A percentile compares a stretch with the other conserved stretches of the same genome.
phyloP scores from a whole-genome alignment of 2,113 vertebrate species.

The Vireo altiloquus region DNA sequence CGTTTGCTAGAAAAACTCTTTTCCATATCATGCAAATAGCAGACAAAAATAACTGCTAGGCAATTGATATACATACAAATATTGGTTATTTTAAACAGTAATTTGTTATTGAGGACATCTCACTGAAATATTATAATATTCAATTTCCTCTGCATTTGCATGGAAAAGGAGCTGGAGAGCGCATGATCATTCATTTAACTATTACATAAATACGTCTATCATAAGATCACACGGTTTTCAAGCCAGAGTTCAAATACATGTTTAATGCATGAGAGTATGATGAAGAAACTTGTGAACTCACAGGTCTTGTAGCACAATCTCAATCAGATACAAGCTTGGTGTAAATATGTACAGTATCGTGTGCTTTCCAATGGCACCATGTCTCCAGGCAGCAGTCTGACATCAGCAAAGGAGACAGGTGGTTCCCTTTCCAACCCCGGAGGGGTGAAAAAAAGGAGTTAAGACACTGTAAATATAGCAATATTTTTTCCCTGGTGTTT shows the following conservation, averaged over 20 bases:
- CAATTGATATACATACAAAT: constrained; percentile 71
- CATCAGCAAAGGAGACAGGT: constrained; percentile 74
- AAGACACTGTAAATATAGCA: constrained; percentile 68
- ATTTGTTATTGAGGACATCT: constrained; percentile 66
- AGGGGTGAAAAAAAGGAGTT: constrained; percentile 29
- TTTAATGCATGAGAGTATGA: constrained; percentile 70
- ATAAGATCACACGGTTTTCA: constrained; percentile 46
- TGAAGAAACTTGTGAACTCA: constrained; percentile 68
- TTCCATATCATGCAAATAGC: constrained; percentile 68
- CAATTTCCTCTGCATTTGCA: constrained; percentile 65
- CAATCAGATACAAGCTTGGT: constrained; percentile 65
- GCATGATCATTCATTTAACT: constrained; percentile 57
- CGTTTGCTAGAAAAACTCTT: constrained; percentile 48
- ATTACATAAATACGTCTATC: constrained; percentile 52
- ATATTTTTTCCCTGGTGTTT: constrained; percentile 52
- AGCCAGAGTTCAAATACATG: constrained; percentile 47
- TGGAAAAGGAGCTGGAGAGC: constrained; percentile 43
- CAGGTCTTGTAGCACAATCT: constrained; percentile 63
- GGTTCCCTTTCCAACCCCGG: constrained; percentile 71
- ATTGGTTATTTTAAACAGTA: constrained; percentile 68
- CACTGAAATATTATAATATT: constrained; percentile 65
- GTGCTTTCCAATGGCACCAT: constrained; percentile 64
- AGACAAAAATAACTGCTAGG: constrained; percentile 68
- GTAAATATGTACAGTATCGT: constrained; percentile 75
- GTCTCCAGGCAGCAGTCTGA: constrained; percentile 75